These are phyloP conservation scores for Gavia stellata DNA, from an alignment of 2,113 vertebrate species.

Conservation along the genomic window DNA sequence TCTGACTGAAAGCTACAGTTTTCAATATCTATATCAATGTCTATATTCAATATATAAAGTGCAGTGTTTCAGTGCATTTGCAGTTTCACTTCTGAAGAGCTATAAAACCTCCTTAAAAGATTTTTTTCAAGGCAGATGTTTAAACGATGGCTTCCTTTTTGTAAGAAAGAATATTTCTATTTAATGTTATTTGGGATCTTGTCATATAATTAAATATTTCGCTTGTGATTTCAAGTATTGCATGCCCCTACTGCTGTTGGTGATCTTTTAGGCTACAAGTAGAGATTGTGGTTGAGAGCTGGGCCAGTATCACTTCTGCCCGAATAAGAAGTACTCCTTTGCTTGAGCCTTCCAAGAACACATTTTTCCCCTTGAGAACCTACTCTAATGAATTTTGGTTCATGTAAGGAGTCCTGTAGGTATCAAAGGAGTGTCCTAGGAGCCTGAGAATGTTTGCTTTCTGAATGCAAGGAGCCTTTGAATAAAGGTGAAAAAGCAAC, in stretches of 20 bases:
- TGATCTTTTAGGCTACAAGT: not conserved
- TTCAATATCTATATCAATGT: no score
- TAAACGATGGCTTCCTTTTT: not conserved
- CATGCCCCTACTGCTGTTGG: not conserved
- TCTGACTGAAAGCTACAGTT: not conserved
- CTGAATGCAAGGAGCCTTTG: not conserved
- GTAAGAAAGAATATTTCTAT: not conserved
- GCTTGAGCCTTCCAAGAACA: not conserved
- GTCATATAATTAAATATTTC: not conserved
- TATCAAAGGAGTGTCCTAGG: not conserved
- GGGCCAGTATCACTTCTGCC: not conserved
- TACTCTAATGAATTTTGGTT: not conserved
- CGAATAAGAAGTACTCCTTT: not conserved
- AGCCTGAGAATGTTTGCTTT: not conserved
- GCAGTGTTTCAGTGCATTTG: rapidly evolving
- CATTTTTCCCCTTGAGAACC: not conserved
- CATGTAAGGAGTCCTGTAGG: not conserved
- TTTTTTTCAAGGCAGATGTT: not conserved
- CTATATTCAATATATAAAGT: not conserved
- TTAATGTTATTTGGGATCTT: not conserved
- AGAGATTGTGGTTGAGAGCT: not conserved
- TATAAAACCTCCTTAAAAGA: not conserved
- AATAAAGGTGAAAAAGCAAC: not conserved
- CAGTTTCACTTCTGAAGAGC: not conserved
- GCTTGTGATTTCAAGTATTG: not conserved